Percentiles rank a stretch among this genome's conserved stretches.
Evolutionary conservation across 2,888 invertebrate species (phyloP).

Genomic region (Lochmaea capreae): DNA sequence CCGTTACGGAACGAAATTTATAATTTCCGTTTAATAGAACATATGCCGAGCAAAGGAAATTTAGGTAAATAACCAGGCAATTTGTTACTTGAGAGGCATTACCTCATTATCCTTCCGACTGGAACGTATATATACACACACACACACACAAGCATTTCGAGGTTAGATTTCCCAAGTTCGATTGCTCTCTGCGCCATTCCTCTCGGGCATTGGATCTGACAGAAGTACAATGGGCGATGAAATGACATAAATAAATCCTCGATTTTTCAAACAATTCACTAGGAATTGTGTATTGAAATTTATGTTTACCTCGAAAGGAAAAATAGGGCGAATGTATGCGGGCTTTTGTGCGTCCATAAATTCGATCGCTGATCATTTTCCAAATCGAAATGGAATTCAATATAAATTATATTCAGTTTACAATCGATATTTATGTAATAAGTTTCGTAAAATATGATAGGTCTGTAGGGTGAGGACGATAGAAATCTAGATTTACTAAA

Average conservation of each 20-base stretch:
- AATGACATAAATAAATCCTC: conserved; percentile 50
- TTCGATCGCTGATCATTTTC: not conserved
- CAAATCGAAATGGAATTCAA: not conserved
- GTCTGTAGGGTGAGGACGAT: no score
- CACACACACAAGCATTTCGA: not conserved
- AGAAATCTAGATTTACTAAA: no score
- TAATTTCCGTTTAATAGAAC: conserved; percentile 58
- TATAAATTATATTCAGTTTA: not conserved
- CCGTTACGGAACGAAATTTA: conserved; percentile 51
- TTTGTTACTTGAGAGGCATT: conserved; percentile 52
- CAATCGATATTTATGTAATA: no score
- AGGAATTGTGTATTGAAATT: conserved; percentile 49
- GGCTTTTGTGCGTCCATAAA: not conserved
- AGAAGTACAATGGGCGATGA: conserved; percentile 47
- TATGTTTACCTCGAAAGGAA: conserved; percentile 40
- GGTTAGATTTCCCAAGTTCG: conserved; percentile 23
- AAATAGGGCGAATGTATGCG: not conserved
- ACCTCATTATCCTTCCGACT: conserved; percentile 47
- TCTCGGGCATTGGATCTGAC: conserved; percentile 44
- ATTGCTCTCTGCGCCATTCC: conserved; percentile 31
- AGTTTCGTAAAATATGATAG: no score
- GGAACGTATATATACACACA: conserved; percentile 4
- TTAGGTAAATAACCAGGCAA: conserved; percentile 56
- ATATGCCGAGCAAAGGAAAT: conserved; percentile 54
- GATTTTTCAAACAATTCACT: conserved; percentile 47